phyloP scores from a whole-genome alignment of 2,888 invertebrate genomes.

The Dinocampus coccinellae region DNA sequence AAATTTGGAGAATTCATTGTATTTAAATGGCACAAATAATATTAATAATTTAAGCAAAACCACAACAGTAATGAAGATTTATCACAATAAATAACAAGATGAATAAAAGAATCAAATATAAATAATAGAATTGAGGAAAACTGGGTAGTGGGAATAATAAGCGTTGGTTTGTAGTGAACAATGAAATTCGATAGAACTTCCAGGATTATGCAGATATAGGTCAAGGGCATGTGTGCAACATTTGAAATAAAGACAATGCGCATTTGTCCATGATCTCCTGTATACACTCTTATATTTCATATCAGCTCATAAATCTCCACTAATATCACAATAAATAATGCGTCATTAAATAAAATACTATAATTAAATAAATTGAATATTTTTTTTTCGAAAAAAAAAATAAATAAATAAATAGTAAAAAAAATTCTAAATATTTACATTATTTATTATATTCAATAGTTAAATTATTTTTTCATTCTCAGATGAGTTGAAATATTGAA shows the following conservation, averaged over 20 bases:
- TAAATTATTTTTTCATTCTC: too few relatives aligned
- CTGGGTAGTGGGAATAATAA: neutral
- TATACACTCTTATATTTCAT: neutral
- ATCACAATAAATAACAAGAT: neutral
- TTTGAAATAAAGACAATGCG: neutral
- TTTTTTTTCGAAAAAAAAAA: too few relatives aligned
- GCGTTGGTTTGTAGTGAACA: slow-evolving; percentile 1
- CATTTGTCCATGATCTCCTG: neutral
- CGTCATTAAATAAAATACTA: neutral
- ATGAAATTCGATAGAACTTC: slow-evolving; percentile 4
- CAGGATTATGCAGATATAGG: slow-evolving; percentile 18
- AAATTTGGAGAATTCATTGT: neutral
- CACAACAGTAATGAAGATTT: neutral
- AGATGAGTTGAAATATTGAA: too few relatives aligned
- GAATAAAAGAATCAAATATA: neutral
- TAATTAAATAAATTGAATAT: too few relatives aligned
- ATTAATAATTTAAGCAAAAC: neutral
- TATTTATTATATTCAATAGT: too few relatives aligned
- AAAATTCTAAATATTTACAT: neutral
- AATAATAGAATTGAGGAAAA: slow-evolving; percentile 20
- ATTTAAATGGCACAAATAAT: neutral
- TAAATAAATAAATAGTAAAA: neutral
- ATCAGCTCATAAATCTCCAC: neutral
- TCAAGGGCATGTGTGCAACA: slow-evolving; percentile 13
- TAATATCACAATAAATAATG: neutral